A percentile compares a stretch with the other conserved stretches of the same genome.
These are phyloP conservation scores for Strigamia transsilvanica DNA, from an alignment of 2,888 invertebrate genomes.

Conservation along the genomic window DNA sequence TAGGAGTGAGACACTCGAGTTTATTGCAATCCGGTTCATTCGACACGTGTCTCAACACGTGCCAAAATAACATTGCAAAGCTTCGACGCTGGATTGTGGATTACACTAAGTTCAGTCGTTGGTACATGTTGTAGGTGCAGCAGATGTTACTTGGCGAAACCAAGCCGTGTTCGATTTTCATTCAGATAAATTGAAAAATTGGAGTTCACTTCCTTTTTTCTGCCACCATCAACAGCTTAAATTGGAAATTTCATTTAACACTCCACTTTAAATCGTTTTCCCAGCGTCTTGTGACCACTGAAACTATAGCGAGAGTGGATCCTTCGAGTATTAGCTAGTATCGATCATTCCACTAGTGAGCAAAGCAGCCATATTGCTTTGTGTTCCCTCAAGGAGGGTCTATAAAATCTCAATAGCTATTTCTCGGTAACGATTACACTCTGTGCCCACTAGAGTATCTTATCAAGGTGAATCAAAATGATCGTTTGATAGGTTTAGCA, in stretches of 20 bases:
- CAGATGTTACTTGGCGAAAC: slow-evolving; percentile 11
- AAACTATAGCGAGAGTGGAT: neutral
- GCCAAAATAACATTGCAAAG: neutral
- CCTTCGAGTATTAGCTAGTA: slow-evolving; percentile 21
- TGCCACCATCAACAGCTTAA: neutral
- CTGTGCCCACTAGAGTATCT: slow-evolving; percentile 11
- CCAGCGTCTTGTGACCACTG: neutral
- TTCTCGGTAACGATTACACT: slow-evolving; percentile 21
- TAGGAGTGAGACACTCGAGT: neutral
- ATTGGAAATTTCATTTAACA: slow-evolving; percentile 16
- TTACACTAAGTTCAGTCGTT: slow-evolving; percentile 17
- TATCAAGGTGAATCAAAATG: slow-evolving; percentile 26
- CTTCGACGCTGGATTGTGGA: neutral
- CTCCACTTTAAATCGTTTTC: slow-evolving; percentile 19
- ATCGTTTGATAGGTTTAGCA: slow-evolving; percentile 7
- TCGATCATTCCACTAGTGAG: slow-evolving; percentile 21
- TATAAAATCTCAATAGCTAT: slow-evolving; percentile 30
- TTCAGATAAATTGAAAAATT: slow-evolving; percentile 20
- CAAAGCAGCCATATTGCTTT: slow-evolving; percentile 25
- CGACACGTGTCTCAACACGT: neutral
- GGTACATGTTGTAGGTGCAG: slow-evolving; percentile 20
- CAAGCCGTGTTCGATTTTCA: slow-evolving; percentile 20
- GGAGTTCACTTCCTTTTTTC: slow-evolving; percentile 3
- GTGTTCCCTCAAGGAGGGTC: slow-evolving; percentile 8
- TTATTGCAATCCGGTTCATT: neutral